These are phyloP conservation scores for Pomatorhinus ruficollis DNA, from an alignment of 2,113 vertebrate genomes.

Conservation along the genomic window DNA sequence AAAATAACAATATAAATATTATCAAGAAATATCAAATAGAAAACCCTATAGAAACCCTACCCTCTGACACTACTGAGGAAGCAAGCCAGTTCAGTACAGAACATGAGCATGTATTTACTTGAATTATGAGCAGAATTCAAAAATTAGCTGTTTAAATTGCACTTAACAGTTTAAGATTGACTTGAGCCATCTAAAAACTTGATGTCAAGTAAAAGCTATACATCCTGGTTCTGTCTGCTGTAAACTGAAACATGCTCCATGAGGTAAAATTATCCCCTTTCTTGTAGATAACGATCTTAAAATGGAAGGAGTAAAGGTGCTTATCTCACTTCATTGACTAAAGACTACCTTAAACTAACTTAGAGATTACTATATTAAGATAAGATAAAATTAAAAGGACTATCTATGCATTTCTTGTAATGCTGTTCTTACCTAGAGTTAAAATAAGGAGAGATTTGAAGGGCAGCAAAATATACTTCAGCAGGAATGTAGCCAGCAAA, in stretches of 20 bases:
- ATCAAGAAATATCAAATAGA: background rate
- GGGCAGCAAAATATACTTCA: background rate
- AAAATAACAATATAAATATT: background rate
- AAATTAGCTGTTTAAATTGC: background rate
- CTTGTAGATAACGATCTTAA: background rate
- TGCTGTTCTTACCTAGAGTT: background rate
- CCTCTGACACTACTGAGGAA: background rate
- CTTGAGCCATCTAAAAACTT: background rate
- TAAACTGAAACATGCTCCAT: background rate
- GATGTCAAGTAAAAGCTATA: background rate
- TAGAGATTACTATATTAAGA: background rate
- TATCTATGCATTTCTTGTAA: conserved; percentile 3
- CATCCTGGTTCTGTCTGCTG: background rate
- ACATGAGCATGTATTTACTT: background rate
- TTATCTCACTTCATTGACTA: conserved; percentile 23
- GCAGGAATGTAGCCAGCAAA: background rate
- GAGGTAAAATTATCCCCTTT: background rate
- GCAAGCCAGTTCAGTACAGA: background rate
- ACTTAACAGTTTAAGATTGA: background rate
- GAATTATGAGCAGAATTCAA: background rate
- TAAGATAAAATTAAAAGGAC: conserved; percentile 42
- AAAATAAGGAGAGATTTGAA: background rate
- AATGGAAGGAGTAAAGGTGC: conserved; percentile 21
- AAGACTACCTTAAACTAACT: conserved; percentile 42
- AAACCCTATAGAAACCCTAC: background rate